A percentile compares a stretch with the other conserved stretches of the same genome.
phyloP scores from a whole-genome alignment of 2,888 invertebrate genomes.

The Lasioglossum villosulum region DNA sequence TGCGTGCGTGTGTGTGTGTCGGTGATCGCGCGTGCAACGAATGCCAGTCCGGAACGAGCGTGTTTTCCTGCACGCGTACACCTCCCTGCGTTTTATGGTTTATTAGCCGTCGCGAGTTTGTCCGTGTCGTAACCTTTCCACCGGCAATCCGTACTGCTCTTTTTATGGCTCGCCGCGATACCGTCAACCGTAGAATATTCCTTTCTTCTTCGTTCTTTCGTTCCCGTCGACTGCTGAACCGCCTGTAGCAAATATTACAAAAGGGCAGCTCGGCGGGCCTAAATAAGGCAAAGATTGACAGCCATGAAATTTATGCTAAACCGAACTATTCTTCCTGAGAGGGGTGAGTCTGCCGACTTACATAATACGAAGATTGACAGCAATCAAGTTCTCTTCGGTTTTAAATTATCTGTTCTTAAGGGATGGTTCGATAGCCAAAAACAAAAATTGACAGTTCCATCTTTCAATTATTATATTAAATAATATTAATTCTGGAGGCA shows the following conservation, averaged over 20 bases:
- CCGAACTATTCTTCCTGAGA: background rate
- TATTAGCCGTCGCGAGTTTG: slow-evolving; percentile 63
- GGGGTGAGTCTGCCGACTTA: background rate
- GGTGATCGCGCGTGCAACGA: slow-evolving; percentile 28
- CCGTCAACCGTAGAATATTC: slow-evolving; percentile 9
- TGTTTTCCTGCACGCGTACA: slow-evolving; percentile 21
- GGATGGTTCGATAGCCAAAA: no score
- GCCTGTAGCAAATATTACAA: background rate
- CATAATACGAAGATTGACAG: no score
- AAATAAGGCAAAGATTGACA: background rate
- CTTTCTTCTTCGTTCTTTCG: slow-evolving; percentile 31
- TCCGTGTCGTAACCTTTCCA: slow-evolving; percentile 59
- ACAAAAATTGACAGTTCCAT: background rate
- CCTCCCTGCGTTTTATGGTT: slow-evolving; percentile 60
- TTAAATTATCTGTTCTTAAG: no score
- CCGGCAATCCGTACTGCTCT: slow-evolving; percentile 50
- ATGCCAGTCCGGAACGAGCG: slow-evolving; percentile 20
- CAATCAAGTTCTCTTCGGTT: no score
- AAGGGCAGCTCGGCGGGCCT: background rate
- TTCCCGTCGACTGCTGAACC: background rate
- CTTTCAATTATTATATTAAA: no score
- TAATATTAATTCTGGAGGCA: no score
- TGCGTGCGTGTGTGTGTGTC: background rate
- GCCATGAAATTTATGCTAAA: background rate
- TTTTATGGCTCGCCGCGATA: slow-evolving; percentile 62